Evolutionary conservation across 2,888 invertebrate genomes (phyloP).

Genomic region (Euclidia mi): DNA sequence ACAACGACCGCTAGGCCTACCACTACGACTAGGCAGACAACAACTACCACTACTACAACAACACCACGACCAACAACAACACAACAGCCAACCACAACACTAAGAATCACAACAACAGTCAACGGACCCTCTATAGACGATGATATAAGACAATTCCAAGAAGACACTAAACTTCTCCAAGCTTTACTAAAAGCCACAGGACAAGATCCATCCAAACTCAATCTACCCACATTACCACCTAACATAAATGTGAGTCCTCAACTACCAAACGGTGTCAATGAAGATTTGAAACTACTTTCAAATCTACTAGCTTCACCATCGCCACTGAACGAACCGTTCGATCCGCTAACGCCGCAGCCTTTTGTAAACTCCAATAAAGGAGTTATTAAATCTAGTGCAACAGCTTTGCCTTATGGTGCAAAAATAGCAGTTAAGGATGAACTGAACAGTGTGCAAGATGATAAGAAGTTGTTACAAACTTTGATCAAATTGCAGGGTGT

Average conservation of each 20-base stretch:
- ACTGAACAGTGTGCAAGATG: conserved; percentile 79
- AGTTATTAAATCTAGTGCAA: conserved; percentile 61
- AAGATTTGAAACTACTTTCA: conserved; percentile 75
- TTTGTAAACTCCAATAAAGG: conserved; percentile 56
- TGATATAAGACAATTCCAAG: conserved; percentile 85
- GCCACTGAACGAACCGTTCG: conserved; percentile 77
- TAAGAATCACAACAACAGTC: conserved; percentile 58
- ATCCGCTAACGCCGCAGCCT: conserved; percentile 73
- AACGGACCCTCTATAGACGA: conserved; percentile 78
- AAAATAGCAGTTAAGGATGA: conserved; percentile 82
- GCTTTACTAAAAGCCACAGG: conserved; percentile 85
- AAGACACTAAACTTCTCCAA: conserved; percentile 85
- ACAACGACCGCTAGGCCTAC: conserved; percentile 58
- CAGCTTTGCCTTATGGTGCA: conserved; percentile 76
- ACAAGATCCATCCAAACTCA: conserved; percentile 84
- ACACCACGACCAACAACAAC: conserved; percentile 59
- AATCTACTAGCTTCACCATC: conserved; percentile 80
- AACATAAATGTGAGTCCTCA: conserved; percentile 77
- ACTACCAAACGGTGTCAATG: conserved; percentile 59
- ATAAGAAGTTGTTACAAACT: conserved; percentile 84
- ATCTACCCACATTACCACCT: conserved; percentile 78
- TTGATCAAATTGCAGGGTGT: conserved; percentile 85
- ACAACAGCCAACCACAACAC: conserved; percentile 65
- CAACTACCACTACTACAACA: conserved; percentile 63
- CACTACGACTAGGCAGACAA: conserved; percentile 54